Base-by-base conservation (phyloP, 2,113 vertebrate genomes). In the Microtus richardsoni region DNA sequence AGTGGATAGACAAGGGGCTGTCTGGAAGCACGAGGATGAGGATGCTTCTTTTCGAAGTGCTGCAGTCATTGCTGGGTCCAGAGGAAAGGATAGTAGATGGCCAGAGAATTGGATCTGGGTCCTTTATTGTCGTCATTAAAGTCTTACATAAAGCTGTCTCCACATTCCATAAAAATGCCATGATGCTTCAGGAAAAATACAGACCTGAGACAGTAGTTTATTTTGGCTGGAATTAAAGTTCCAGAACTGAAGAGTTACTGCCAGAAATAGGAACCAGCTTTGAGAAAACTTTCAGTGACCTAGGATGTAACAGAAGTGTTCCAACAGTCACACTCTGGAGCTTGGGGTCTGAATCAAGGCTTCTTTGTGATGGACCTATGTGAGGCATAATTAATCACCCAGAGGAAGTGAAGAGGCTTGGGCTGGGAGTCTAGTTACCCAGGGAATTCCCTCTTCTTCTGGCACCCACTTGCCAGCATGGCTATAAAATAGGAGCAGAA, bases 101-200 rank as follows among this genome's bases (percentile, higher is more conserved):
- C 94, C 93, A 90, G 54, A 91, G 88, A 95, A 88, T 41, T 62
- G 12, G 90, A 96, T 94, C 96, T 95, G 92, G 91, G 73, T 71
- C 95, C 97, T 97, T 97, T 94, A 97, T 93, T 96, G 92, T 97
- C 80, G 88, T 71, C 91, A 96, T 95, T 97, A 97, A 96, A 95
- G 41, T 95, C 92, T 95, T 92, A 92, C 97, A 97, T 98, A 97
- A 98, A 97, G 96, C 97, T 97, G 97, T 97, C 97, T 98, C 96
- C 97, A 96, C 96, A 95, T 97, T 97, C 95, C 97, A 97, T 97
- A 97, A 97, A 98, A 97, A 97, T 96, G 97, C 95, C 97, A 97
- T 68, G 94, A 97, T 79, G 92, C 95, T 98, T 97, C 95, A 97
- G 95, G 97, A 97, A 92, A 97, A 97, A 97, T 94, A 93, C 86